phyloP scores from a whole-genome alignment of 2,113 vertebrate species.

The Montifringilla adamsi region DNA sequence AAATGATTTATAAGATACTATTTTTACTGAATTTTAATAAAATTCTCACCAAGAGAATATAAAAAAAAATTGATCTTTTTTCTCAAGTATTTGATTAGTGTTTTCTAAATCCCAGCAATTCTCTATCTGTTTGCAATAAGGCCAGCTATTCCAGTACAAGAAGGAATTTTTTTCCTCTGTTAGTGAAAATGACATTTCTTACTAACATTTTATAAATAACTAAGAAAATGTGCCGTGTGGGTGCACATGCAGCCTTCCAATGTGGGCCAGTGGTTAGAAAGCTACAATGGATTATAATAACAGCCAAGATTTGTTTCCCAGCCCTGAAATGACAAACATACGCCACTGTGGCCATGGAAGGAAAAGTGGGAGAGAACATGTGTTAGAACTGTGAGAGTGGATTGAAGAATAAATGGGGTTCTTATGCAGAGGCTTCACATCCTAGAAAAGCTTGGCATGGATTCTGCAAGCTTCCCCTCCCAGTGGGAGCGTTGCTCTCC shows the following conservation, averaged over 20 bases:
- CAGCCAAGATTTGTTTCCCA: not conserved
- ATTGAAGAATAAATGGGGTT: not conserved
- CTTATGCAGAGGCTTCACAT: not conserved
- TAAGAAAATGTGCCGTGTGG: not conserved
- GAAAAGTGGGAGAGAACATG: not conserved
- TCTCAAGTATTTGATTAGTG: not conserved
- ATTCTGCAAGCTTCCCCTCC: not conserved
- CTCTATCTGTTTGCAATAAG: not conserved
- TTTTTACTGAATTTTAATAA: slow-evolving; percentile 10
- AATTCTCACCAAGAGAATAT: slow-evolving; percentile 7
- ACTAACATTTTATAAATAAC: slow-evolving; percentile 14
- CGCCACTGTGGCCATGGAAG: not conserved
- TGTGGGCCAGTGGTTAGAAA: slow-evolving; percentile 6
- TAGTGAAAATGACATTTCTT: not conserved
- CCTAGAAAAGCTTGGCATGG: not conserved
- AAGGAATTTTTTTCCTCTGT: not conserved
- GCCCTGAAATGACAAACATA: not conserved
- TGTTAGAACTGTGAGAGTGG: not conserved
- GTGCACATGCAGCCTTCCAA: not conserved
- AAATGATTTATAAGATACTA: slow-evolving; percentile 16
- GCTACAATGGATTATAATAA: not conserved
- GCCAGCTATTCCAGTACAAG: not conserved
- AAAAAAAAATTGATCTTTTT: not conserved
- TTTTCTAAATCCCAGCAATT: not conserved
- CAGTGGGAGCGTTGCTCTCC: not conserved